Evolutionary conservation across 2,888 invertebrate genomes (phyloP).

Genomic region (Syrphus vitripennis): DNA sequence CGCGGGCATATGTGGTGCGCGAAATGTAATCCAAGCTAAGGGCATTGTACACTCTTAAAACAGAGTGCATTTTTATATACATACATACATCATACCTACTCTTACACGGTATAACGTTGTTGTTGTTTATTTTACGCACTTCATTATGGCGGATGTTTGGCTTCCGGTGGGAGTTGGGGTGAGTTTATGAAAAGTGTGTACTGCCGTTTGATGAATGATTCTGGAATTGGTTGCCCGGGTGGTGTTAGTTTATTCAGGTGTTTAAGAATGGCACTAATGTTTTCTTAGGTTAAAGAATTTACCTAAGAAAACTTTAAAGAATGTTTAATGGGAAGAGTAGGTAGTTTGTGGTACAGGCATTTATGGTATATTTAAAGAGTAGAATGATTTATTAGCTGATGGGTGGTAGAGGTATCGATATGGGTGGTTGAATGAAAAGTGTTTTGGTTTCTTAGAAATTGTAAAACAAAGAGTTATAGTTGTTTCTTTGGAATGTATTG

Average conservation of each 20-base stretch:
- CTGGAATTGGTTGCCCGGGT: constrained; percentile 22
- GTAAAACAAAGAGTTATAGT: neutral
- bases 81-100: neutral
- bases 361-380: neutral
- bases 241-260: constrained; percentile 62
- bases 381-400: constrained; percentile 38
- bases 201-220: constrained; percentile 52
- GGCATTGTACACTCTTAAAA: constrained; percentile 58
- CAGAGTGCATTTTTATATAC: constrained; percentile 3
- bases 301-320: constrained; percentile 50
- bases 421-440: neutral
- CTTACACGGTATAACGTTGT: neutral
- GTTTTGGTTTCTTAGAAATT: neutral
- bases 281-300: constrained; percentile 48
- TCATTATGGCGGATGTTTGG: constrained; percentile 63
- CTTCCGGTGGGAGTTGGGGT: constrained; percentile 65
- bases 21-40: constrained; percentile 63
- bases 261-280: constrained; percentile 42
- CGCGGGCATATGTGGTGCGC: neutral
- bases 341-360: neutral
- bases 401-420: neutral
- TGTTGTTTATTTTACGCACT: constrained; percentile 4
- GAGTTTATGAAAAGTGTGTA: constrained; percentile 53
- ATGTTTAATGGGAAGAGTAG: constrained; percentile 29
- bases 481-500: neutral